Percentiles rank a stretch among this genome's conserved stretches.
Conservation (phyloP, 2,888 invertebrate species). For the Zaprionus obscuricornis region DNA sequence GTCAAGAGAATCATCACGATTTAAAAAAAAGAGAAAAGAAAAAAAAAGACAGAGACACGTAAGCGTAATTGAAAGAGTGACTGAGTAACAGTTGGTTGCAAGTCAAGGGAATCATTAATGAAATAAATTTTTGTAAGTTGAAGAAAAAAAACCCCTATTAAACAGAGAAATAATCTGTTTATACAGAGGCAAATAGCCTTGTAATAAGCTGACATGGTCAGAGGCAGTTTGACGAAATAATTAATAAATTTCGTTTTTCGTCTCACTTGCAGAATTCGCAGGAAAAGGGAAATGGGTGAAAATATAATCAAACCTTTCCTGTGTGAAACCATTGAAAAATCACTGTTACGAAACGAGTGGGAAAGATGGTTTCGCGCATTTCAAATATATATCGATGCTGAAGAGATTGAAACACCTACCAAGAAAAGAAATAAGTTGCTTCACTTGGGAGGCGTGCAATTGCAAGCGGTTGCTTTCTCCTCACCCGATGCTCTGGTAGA, state of each 20-base stretch:
- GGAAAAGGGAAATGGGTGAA: conserved; percentile 3
- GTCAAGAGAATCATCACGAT: too few relatives aligned
- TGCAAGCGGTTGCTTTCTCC: conserved; percentile 12
- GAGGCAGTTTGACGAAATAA: too few relatives aligned
- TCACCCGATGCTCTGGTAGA: conserved; percentile 11
- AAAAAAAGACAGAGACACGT: too few relatives aligned
- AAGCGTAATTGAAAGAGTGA: conserved; percentile 5
- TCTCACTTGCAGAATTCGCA: too few relatives aligned
- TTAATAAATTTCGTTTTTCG: conserved; percentile 5
- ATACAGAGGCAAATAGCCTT: conserved; percentile 7
- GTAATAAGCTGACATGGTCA: too few relatives aligned
- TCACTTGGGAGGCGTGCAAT: conserved; percentile 12
- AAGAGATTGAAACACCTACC: too few relatives aligned
- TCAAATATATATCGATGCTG: conserved; percentile 8
- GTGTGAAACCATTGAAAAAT: too few relatives aligned
- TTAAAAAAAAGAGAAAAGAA: too few relatives aligned
- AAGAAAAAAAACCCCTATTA: too few relatives aligned
- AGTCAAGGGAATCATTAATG: too few relatives aligned
- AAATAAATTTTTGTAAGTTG: conserved; percentile 13
- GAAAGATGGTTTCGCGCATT: conserved; percentile 7
- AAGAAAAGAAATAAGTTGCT: conserved; percentile 6
- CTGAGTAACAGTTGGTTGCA: too few relatives aligned
- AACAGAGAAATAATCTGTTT: conserved; percentile 7
- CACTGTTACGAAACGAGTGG: conserved; percentile 9
- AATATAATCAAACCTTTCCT: too few relatives aligned